Evolutionary conservation across 2,113 vertebrate genomes (phyloP).

Genomic region (Engystomops pustulosus): DNA sequence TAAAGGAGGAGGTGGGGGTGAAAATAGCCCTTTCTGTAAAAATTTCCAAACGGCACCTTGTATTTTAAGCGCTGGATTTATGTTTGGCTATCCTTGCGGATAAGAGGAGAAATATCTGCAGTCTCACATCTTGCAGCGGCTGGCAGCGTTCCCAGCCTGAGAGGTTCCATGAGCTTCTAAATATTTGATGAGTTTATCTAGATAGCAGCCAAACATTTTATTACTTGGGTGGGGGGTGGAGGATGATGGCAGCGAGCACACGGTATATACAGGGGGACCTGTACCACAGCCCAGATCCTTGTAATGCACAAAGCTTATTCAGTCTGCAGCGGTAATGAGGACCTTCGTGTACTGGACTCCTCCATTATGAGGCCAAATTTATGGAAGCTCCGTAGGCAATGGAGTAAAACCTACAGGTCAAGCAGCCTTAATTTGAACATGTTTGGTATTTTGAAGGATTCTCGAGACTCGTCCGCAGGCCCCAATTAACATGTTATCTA

Average conservation of each 20-base stretch:
- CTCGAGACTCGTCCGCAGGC: too few relatives aligned
- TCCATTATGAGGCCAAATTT: not conserved
- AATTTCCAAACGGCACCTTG: constrained; percentile 17
- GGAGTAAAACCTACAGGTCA: not conserved
- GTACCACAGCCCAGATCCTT: not conserved
- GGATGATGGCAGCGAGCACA: not conserved
- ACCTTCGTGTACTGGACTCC: too few relatives aligned
- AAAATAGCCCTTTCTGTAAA: constrained; percentile 2
- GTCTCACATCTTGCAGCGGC: constrained; percentile 27
- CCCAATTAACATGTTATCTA: too few relatives aligned
- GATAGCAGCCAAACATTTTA: constrained; percentile 49
- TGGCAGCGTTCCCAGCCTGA: constrained; percentile 48
- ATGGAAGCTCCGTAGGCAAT: not conserved
- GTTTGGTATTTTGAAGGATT: not conserved
- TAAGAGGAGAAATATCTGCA: constrained; percentile 46
- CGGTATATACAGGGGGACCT: not conserved
- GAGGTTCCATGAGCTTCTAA: constrained; percentile 43
- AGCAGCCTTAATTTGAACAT: not conserved
- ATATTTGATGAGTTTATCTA: constrained; percentile 60
- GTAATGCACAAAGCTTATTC: not conserved
- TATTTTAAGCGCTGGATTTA: constrained; percentile 18
- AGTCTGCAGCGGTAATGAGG: not conserved
- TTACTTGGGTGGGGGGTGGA: constrained; percentile 18
- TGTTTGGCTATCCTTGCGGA: constrained; percentile 34
- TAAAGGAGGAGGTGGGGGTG: not conserved